These are phyloP conservation scores for Oriolus oriolus DNA, from an alignment of 2,113 vertebrate species.

Conservation along the genomic window DNA sequence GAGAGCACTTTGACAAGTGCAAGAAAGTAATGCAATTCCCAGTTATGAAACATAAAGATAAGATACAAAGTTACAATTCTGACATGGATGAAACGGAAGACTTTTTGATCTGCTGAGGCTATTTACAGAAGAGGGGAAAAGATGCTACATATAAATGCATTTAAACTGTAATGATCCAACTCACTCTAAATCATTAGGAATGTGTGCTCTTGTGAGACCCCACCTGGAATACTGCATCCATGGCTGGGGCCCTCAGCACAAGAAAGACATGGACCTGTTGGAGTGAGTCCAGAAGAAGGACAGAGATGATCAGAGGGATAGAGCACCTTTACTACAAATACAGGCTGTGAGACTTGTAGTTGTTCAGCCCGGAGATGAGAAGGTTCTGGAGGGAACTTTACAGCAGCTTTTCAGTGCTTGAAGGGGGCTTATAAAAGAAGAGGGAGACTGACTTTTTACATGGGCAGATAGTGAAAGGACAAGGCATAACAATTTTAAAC, in stretches of 20 bases:
- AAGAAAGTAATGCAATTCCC: not conserved
- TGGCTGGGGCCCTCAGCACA: not conserved
- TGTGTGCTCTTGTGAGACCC: not conserved
- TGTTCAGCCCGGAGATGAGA: not conserved
- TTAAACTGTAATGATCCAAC: not conserved
- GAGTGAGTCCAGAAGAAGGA: not conserved
- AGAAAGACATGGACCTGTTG: not conserved
- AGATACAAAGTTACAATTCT: not conserved
- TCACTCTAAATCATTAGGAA: not conserved
- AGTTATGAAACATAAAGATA: not conserved
- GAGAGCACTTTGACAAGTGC: not conserved
- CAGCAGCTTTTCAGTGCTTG: not conserved
- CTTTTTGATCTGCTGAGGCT: not conserved
- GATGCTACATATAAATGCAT: not conserved
- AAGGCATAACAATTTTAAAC: not conserved
- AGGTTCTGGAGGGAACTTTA: not conserved
- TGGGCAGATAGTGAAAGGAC: accelerated
- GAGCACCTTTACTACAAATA: not conserved
- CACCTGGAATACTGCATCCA: no score
- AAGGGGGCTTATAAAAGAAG: not conserved
- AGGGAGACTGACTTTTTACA: not conserved
- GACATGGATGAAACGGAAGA: not conserved
- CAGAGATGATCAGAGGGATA: not conserved
- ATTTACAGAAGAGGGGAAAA: not conserved
- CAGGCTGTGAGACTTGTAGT: not conserved